These are phyloP conservation scores for Melinaea marsaeus DNA, from an alignment of 2,888 invertebrate species.

Conservation along the genomic window DNA sequence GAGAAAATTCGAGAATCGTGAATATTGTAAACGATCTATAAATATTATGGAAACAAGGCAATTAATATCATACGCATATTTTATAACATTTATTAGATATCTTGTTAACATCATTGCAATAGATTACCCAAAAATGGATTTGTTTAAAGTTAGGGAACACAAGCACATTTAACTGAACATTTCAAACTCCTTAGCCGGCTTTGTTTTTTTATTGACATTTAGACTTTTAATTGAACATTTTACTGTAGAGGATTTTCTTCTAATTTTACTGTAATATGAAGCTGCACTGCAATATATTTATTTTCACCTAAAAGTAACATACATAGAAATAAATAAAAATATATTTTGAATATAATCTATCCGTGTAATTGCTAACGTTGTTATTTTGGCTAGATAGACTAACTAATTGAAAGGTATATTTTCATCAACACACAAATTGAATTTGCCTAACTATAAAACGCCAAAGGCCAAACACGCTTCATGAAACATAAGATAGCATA, in stretches of 20 bases:
- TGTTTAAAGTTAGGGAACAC: background rate
- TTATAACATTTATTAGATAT: background rate
- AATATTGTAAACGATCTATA: background rate
- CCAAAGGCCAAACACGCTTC: background rate
- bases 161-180: background rate
- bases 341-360: background rate
- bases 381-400: background rate
- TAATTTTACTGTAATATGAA: no score
- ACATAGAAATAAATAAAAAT: no score
- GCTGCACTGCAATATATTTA: background rate
- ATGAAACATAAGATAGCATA: background rate
- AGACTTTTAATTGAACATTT: slow-evolving; percentile 20
- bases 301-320: no score
- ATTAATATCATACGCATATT: background rate
- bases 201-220: slow-evolving; percentile 57
- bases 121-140: background rate
- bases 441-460: background rate
- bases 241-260: no score
- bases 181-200: slow-evolving; percentile 32
- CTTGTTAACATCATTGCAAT: slow-evolving; percentile 3
- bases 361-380: background rate
- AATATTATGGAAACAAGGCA: background rate
- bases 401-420: slow-evolving; percentile 18
- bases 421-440: slow-evolving; percentile 15
- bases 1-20: background rate